A percentile compares a stretch with the other conserved stretches of the same genome.
phyloP scores from a whole-genome alignment of 2,113 vertebrate species.

The Corythoichthys haematopterus region DNA sequence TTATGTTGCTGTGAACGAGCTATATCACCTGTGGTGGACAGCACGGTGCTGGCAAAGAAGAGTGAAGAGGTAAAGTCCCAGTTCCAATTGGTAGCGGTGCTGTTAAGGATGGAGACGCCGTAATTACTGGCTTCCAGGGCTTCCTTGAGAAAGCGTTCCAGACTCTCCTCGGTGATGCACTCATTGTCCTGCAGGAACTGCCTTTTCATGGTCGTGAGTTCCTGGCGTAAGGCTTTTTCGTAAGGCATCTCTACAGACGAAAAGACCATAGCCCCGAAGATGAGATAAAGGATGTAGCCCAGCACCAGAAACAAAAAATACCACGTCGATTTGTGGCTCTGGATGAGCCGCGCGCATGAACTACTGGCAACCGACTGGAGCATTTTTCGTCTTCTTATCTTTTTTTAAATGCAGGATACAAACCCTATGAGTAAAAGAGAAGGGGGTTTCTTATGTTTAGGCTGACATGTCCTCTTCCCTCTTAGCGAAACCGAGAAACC shows the following conservation, averaged over 20 bases:
- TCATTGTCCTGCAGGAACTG: constrained; percentile 84
- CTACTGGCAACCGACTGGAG: constrained; percentile 85
- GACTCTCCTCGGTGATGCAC: constrained; percentile 82
- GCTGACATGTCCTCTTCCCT: constrained; percentile 14
- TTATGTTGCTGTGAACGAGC: neutral
- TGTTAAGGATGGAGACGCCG: constrained; percentile 90
- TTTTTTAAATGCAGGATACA: constrained; percentile 17
- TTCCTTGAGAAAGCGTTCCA: constrained; percentile 82
- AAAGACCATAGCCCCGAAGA: constrained; percentile 94
- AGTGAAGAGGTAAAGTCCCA: constrained; percentile 97
- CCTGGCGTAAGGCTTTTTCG: constrained; percentile 86
- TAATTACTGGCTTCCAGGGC: constrained; percentile 92
- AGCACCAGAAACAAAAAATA: constrained; percentile 82
- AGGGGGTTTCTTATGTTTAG: constrained; percentile 6
- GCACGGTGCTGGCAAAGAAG: constrained; percentile 93
- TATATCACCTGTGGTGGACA: constrained; percentile 89
- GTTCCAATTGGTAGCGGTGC: constrained; percentile 88
- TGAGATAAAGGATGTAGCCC: constrained; percentile 85
- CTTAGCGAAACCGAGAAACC: constrained; percentile 23
- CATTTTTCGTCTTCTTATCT: constrained; percentile 66
- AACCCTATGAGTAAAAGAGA: neutral
- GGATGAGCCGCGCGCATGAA: constrained; percentile 85
- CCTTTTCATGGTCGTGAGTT: constrained; percentile 79
- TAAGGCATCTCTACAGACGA: constrained; percentile 93
- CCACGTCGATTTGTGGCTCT: constrained; percentile 86